Evolutionary conservation across 2,888 invertebrate species (phyloP), one percentile per base, ranked within the genome.

Genomic region (Synanthedon vespiformis): DNA sequence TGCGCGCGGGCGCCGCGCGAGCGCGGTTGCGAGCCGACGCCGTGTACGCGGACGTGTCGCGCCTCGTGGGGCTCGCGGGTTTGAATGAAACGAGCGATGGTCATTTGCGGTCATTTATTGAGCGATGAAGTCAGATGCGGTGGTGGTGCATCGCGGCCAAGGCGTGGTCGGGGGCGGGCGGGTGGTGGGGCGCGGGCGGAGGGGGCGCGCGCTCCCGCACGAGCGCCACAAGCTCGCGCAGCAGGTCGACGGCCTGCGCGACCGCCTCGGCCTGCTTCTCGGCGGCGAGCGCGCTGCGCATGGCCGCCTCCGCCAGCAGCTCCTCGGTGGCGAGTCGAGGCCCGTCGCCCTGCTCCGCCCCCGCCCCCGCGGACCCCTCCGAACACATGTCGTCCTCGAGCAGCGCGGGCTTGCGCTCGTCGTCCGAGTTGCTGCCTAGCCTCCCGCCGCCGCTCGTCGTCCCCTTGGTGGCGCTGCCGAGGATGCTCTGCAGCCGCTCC

Each of bases 271-370:
- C 77, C 53, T 69, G 72, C 55, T 60, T 56, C 61, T 84, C 83
- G 76, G 88, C 92, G 89, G 91, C 89, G 65, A 91, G 94, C 50
- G 96, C 97, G 72, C 93, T 92, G 48, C 95, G 70, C 10, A 82
- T 82, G 54, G 80, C 73, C 14, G 86, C 89, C 72, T 95, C 92
- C 57, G 88, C 82, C 60, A 93, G 91, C 56, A 94, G 93, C 61
- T 92, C 89, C 58, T 93, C 91, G 2, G 92, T 85, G 51, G 89
- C 73, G 74, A 89, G 86, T 49, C 90, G 93, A 14, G 91, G 90
- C 16, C 94, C 83, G 54, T 94, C 88, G 51, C 95, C 92, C 83
- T 97, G 95, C 57, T 98, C 93, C 53, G 89, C 87, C 58, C 99
- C 89, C 53, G 40, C 49, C 55, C 62, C 57, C 52, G 57, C 68